Percentiles rank a stretch among this genome's conserved stretches.
Evolutionary conservation across 2,797 vertebrate species (phyloP).

Genomic region (Rhincodon typus): DNA sequence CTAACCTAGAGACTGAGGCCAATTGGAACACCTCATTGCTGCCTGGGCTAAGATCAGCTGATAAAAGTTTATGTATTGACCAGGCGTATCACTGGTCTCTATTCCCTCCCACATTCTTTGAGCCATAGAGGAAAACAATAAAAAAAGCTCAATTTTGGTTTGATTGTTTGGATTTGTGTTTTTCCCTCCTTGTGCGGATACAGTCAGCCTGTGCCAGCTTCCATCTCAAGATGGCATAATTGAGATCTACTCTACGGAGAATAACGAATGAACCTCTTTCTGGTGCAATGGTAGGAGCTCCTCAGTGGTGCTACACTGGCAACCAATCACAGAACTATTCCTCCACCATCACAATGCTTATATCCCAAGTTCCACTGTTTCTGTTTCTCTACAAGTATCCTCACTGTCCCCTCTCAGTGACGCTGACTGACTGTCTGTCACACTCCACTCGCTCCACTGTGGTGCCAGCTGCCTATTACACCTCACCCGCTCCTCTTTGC

Average conservation of each 20-base stretch:
- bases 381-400: no score
- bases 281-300: background rate
- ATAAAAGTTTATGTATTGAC: background rate
- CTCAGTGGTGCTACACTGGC: background rate
- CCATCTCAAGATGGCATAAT: background rate
- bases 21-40: background rate
- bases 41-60: background rate
- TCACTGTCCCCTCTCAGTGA: no score
- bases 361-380: no score
- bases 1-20: background rate
- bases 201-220: background rate
- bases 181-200: background rate
- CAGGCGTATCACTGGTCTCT: background rate
- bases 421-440: no score
- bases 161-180: background rate
- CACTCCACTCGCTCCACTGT: no score
- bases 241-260: background rate
- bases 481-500: no score
- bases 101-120: background rate
- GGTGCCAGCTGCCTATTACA: no score
- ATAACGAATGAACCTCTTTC: background rate
- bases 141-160: background rate
- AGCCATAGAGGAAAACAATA: background rate
- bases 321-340: background rate
- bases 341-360: no score